Evolutionary conservation across 2,797 vertebrate species (phyloP).

Genomic region (Phrynocephalus vlangalii): DNA sequence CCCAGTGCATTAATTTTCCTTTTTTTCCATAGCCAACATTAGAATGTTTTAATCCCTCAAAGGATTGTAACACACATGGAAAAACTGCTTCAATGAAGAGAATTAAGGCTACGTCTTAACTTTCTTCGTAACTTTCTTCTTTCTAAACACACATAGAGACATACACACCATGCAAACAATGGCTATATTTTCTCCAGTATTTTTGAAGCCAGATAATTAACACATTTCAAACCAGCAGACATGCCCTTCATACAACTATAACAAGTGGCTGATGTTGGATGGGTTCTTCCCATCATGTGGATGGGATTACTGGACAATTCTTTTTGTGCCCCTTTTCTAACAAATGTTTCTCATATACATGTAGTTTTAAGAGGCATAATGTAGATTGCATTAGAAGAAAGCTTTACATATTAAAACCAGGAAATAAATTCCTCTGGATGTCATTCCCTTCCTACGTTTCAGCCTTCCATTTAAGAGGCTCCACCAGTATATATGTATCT

Average conservation of each 20-base stretch:
- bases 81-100: constrained; percentile 57
- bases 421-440: constrained; percentile 57
- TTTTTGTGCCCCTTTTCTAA: constrained; percentile 36
- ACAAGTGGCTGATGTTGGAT: constrained; percentile 32
- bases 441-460: constrained; percentile 47
- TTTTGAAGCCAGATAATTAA: constrained; percentile 44
- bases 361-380: constrained; percentile 50
- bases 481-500: too few relatives aligned
- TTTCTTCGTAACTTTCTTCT: constrained; percentile 29
- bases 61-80: constrained; percentile 54
- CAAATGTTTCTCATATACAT: constrained; percentile 40
- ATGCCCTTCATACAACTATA: constrained; percentile 33
- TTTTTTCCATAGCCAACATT: constrained; percentile 32
- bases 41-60: constrained; percentile 47
- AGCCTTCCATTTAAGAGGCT: too few relatives aligned
- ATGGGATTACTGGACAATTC: constrained; percentile 23
- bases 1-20: not conserved
- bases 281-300: not conserved
- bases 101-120: constrained; percentile 51
- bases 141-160: constrained; percentile 21
- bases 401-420: constrained; percentile 63
- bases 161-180: constrained; percentile 49
- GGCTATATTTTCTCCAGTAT: not conserved
- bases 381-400: constrained; percentile 71
- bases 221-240: constrained; percentile 3